phyloP scores from a whole-genome alignment of 1,140 invertebrate genomes.

The Drosophila setifemur region DNA sequence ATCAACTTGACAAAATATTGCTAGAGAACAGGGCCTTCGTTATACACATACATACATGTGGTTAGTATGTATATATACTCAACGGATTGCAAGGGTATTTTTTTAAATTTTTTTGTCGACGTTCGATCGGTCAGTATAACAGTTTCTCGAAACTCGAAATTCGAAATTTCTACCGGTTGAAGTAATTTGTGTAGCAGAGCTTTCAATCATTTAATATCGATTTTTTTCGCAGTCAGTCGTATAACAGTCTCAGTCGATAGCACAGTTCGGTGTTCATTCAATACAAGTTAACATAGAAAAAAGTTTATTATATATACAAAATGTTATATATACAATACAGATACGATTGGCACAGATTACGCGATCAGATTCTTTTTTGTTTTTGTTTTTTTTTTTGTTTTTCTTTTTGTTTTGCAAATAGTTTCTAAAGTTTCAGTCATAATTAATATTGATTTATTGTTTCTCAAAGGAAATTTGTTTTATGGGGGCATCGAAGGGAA shows the following conservation, averaged over 20 bases:
- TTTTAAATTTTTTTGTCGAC: too few relatives aligned
- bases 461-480: not conserved
- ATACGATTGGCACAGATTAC: slow-evolving; percentile 81
- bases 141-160: too few relatives aligned
- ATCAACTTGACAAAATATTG: slow-evolving; percentile 76
- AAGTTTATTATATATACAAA: slow-evolving; percentile 62
- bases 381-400: slow-evolving; percentile 15
- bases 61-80: slow-evolving; percentile 34
- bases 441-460: not conserved
- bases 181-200: too few relatives aligned
- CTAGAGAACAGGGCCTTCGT: slow-evolving; percentile 74
- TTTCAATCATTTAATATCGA: too few relatives aligned
- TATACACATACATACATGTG: slow-evolving; percentile 34
- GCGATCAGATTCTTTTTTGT: slow-evolving; percentile 37
- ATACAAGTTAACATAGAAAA: slow-evolving; percentile 61
- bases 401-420: too few relatives aligned
- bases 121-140: slow-evolving; percentile 17
- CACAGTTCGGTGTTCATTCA: slow-evolving; percentile 28
- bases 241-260: slow-evolving; percentile 2
- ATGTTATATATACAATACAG: slow-evolving; percentile 56
- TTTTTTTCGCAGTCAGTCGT: too few relatives aligned
- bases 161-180: too few relatives aligned
- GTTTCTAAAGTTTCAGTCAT: slow-evolving; percentile 2
- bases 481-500: not conserved
- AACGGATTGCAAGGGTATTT: slow-evolving; percentile 62